Evolutionary conservation across 2,888 invertebrate species (phyloP), one percentile per base, ranked within the genome.

Genomic region (Abrostola tripartita): DNA sequence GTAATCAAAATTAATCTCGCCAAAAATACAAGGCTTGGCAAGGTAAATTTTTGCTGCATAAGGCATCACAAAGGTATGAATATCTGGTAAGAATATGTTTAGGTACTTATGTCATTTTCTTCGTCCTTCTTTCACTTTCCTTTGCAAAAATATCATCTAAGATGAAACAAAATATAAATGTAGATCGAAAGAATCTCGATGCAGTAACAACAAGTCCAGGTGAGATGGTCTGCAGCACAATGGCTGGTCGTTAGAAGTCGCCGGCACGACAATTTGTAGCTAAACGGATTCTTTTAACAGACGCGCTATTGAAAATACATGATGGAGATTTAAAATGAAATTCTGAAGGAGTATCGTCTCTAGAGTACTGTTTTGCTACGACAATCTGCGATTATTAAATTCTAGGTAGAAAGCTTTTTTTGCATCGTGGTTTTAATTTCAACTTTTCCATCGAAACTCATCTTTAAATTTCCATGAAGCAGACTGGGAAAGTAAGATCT

Each of bases 231-330:
- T 14, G 52, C 24, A 24, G 24, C 12, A 75, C 75, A 88, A 88
- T 87, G 80, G 80, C 68, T 64, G 64, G 74, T 89, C 86, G 88
- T 88, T 88, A 87, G 76, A 73, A 78, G 76, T 74, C 79, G 71
- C 82, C 79, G 77, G 76, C 71, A 70, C 79, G 81, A 82, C 85
- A 87, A 88, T 87, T 88, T 85, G 81, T 78, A 72, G 73, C 77
- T 63, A 71, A 83, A 73, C 70, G 78, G 84, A 81, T 84, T 82
- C 82, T 83, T 83, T 79, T 71, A 69, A 75, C 68, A 74, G 63
- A 66, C 44, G 58, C 51, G 53, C 60, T 42, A 54, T 70, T 68
- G 68, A 71, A 74, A 69, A 61, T 61, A 60, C 62, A 62, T 57
- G 44, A 41, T 40, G 44, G 47, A 58, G 58, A 69, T 66, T 73